Conservation (phyloP, 53 echinoderm and acorn worm genomes). For the Henricia sp. region DNA sequence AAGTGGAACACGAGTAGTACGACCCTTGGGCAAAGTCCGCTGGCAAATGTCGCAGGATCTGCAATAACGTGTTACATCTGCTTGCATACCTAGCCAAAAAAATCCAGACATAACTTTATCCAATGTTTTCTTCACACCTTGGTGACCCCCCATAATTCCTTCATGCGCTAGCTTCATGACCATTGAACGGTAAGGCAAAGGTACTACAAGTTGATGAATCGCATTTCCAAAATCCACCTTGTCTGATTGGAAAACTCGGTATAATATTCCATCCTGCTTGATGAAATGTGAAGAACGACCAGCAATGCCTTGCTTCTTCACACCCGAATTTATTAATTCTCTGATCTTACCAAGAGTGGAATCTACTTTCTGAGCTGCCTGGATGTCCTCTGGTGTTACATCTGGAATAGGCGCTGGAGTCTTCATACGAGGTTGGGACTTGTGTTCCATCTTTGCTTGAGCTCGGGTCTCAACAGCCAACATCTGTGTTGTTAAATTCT, state of each 20-base stretch:
- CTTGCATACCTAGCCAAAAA: slow-evolving; percentile 60
- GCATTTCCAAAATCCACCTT: slow-evolving; percentile 15
- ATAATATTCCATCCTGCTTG: slow-evolving; percentile 26
- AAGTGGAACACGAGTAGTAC: slow-evolving; percentile 42
- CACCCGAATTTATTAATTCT: background rate
- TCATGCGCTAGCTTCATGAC: slow-evolving; percentile 66
- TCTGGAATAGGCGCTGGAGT: background rate
- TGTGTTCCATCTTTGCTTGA: background rate
- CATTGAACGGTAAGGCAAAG: background rate
- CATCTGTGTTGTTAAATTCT: background rate
- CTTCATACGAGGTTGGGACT: background rate
- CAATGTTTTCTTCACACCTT: slow-evolving; percentile 46
- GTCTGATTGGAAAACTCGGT: slow-evolving; percentile 24
- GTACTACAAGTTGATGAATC: slow-evolving; percentile 52
- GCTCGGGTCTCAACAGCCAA: slow-evolving; percentile 2
- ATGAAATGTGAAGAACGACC: slow-evolving; percentile 11
- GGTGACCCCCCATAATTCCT: slow-evolving; percentile 59
- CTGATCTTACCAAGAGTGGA: slow-evolving; percentile 3
- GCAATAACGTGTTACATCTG: slow-evolving; percentile 46
- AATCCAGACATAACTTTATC: slow-evolving; percentile 49
- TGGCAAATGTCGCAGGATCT: slow-evolving; percentile 73
- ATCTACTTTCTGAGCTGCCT: background rate
- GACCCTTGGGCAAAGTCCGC: slow-evolving; percentile 55
- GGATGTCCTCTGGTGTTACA: too few species aligned
- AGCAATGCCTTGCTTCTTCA: background rate